Evolutionary conservation across 2,797 vertebrate genomes (phyloP).

Genomic region (Muscicapa comitata): DNA sequence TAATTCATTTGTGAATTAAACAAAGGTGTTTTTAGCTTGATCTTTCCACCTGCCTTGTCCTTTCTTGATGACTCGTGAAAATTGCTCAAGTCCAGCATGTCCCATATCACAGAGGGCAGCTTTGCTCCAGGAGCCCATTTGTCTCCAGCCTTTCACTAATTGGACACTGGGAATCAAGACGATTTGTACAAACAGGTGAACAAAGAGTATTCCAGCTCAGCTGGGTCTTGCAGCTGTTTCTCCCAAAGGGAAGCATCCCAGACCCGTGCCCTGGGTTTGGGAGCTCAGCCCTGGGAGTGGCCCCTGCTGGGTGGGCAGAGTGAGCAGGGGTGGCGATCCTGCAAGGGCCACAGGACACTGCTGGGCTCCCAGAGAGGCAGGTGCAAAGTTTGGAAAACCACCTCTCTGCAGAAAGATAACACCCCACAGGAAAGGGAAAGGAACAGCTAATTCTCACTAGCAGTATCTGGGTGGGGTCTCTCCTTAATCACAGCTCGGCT

Average conservation of each 20-base stretch:
- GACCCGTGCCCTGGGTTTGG: background rate
- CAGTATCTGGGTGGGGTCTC: background rate
- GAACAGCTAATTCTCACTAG: background rate
- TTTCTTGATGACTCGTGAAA: background rate
- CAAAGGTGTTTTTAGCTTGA: background rate
- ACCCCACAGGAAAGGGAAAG: background rate
- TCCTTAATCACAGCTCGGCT: background rate
- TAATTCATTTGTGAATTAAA: constrained; percentile 53
- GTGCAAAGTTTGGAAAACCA: background rate
- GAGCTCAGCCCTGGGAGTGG: background rate
- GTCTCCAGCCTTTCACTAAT: background rate
- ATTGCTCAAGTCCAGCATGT: background rate
- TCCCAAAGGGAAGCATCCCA: background rate
- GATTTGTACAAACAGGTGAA: background rate
- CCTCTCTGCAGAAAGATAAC: background rate
- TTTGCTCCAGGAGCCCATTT: background rate
- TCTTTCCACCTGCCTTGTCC: background rate
- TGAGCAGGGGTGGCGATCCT: background rate
- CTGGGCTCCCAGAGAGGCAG: background rate
- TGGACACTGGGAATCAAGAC: background rate
- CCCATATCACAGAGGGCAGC: background rate
- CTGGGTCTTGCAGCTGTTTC: background rate
- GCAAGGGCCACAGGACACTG: background rate
- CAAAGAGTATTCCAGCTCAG: background rate
- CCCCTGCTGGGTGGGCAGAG: no score